These are phyloP conservation scores for Eleutherodactylus coqui DNA, from an alignment of 2,797 vertebrate genomes.

Conservation along the genomic window DNA sequence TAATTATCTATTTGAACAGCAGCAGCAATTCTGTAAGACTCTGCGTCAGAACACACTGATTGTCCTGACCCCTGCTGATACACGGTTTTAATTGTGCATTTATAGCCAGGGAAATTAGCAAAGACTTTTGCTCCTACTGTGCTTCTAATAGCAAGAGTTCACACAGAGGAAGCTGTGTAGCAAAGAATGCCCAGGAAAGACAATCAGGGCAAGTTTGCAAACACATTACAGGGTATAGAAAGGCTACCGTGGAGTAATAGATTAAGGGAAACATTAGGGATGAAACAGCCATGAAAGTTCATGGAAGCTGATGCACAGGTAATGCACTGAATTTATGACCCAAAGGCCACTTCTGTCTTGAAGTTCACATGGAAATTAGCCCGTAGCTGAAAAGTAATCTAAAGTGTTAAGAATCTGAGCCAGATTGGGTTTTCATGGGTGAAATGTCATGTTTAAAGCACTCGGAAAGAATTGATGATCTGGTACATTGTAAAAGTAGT, in stretches of 20 bases:
- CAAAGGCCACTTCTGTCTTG: background rate
- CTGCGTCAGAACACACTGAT: slow-evolving; percentile 71
- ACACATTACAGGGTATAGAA: slow-evolving; percentile 16
- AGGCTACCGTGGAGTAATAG: slow-evolving; percentile 3
- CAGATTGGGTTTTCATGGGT: too few relatives aligned
- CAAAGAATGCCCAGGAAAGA: slow-evolving; percentile 47
- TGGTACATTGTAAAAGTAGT: too few relatives aligned
- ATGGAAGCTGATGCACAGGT: background rate
- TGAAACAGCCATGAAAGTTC: background rate
- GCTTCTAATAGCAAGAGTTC: slow-evolving; percentile 69
- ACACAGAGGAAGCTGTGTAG: slow-evolving; percentile 63
- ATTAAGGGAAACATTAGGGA: slow-evolving; percentile 14
- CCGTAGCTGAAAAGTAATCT: too few relatives aligned
- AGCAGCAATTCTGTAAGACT: slow-evolving; percentile 66
- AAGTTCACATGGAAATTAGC: too few relatives aligned
- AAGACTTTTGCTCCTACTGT: slow-evolving; percentile 70
- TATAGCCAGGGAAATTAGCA: slow-evolving; percentile 72
- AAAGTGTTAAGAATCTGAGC: too few relatives aligned
- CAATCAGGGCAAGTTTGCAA: slow-evolving; percentile 32
- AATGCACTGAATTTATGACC: background rate
- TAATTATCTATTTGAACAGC: slow-evolving; percentile 70
- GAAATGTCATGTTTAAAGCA: too few relatives aligned
- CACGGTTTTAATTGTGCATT: slow-evolving; percentile 73
- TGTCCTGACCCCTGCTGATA: slow-evolving; percentile 72
- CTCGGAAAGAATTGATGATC: too few relatives aligned